Conservation (phyloP, 1,140 invertebrate genomes). For the Procambarus clarkii region DNA sequence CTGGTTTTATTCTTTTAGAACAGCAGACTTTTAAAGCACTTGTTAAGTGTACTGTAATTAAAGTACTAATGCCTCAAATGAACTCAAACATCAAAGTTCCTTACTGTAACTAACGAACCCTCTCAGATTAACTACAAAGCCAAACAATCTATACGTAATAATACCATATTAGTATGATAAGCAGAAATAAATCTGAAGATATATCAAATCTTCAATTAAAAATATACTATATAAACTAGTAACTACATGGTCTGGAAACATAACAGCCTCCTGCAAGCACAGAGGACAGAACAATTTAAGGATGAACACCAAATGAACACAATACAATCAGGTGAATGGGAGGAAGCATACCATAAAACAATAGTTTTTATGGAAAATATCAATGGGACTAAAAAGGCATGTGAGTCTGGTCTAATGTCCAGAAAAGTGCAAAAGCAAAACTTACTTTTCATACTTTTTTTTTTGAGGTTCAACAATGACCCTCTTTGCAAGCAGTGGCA, state of each 20-base stretch:
- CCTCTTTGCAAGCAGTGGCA: background rate
- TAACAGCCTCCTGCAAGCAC: background rate
- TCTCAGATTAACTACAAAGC: background rate
- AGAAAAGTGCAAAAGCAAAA: background rate
- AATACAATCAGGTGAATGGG: background rate
- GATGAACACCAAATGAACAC: background rate
- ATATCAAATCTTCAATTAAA: background rate
- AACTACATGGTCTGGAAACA: background rate
- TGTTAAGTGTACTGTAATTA: background rate
- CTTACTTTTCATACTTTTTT: too few relatives aligned
- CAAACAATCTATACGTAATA: background rate
- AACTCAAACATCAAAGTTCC: background rate
- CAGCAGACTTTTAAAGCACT: background rate
- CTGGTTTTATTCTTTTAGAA: background rate
- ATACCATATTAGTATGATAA: background rate
- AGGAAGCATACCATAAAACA: background rate
- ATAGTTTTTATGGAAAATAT: background rate
- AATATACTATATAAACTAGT: background rate
- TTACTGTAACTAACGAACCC: background rate
- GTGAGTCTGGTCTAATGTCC: background rate
- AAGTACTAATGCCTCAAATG: background rate
- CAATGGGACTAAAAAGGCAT: background rate
- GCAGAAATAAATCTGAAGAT: too few relatives aligned
- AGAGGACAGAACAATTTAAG: background rate
- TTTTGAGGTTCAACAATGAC: background rate